Conservation (phyloP, 2,888 invertebrate species). For the Ctenicera cuprea region DNA sequence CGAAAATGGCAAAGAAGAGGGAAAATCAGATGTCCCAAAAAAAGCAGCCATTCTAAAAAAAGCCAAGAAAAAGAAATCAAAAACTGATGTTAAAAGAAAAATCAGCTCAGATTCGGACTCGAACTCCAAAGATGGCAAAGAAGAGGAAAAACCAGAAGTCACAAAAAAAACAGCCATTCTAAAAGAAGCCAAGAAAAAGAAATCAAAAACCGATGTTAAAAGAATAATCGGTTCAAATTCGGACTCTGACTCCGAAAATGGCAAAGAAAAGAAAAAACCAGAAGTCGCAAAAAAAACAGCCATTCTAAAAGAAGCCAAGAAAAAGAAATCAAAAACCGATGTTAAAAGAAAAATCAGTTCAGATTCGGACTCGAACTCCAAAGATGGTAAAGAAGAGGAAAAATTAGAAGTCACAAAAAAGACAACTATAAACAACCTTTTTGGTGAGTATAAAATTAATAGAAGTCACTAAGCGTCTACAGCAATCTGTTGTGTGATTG, state of each 20-base stretch:
- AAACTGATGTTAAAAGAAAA: not conserved
- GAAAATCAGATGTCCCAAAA: no score
- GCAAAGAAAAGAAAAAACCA: no score
- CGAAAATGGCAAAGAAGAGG: no score
- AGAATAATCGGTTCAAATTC: no score
- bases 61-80: not conserved
- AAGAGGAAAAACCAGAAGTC: no score
- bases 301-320: conserved; percentile 1
- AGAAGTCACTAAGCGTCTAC: no score
- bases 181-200: not conserved
- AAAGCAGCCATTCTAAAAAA: conserved; percentile 20
- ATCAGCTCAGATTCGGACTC: no score
- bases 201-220: not conserved
- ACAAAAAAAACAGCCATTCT: conserved; percentile 6
- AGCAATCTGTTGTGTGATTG: no score
- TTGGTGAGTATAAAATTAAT: not conserved
- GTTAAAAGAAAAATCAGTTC: not conserved
- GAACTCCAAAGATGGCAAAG: no score
- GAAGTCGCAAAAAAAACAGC: not conserved
- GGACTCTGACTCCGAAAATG: not conserved
- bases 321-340: conserved; percentile 1
- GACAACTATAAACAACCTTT: not conserved
- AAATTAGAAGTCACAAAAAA: not conserved
- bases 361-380: not conserved
- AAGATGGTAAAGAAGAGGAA: not conserved